These are phyloP conservation scores for Gallinago paraguaiae DNA, from an alignment of 2,113 vertebrate genomes.

Conservation along the genomic window DNA sequence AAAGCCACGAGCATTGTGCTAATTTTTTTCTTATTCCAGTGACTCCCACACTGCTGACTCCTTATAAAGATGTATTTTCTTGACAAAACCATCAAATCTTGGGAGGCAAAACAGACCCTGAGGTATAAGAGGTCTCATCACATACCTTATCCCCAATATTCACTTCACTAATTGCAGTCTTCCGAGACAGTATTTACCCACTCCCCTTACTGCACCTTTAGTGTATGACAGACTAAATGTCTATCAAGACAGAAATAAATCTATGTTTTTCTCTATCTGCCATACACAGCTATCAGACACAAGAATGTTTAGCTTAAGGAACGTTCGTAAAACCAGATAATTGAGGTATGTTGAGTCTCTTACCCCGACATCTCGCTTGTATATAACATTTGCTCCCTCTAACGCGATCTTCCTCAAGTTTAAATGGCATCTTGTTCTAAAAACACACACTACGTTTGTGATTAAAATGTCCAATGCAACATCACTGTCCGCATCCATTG, in stretches of 20 bases:
- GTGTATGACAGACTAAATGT: not conserved
- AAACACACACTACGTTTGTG: constrained; percentile 97
- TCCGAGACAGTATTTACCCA: not conserved
- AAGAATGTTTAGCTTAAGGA: not conserved
- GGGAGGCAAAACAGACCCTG: not conserved
- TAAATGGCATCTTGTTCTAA: constrained; percentile 98
- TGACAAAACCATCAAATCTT: not conserved
- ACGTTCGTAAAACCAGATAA: not conserved
- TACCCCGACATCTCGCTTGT: constrained; percentile 97
- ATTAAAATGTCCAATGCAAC: constrained; percentile 97
- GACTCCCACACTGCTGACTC: not conserved
- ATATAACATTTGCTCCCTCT: constrained; percentile 95
- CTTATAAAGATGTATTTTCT: not conserved
- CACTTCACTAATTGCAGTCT: not conserved
- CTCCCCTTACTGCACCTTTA: not conserved
- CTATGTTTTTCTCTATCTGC: not conserved
- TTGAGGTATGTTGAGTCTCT: constrained; percentile 48
- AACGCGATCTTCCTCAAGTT: constrained; percentile 97
- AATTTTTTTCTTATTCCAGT: not conserved
- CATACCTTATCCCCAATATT: not conserved
- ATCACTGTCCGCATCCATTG: constrained; percentile 96
- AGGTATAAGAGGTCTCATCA: not conserved
- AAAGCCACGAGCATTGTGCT: not conserved
- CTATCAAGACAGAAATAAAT: not conserved
- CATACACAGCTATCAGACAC: not conserved